Percentiles rank a stretch among this genome's conserved stretches.
phyloP scores from a whole-genome alignment of 2,888 invertebrate species.

The Melinopterus prodromus region DNA sequence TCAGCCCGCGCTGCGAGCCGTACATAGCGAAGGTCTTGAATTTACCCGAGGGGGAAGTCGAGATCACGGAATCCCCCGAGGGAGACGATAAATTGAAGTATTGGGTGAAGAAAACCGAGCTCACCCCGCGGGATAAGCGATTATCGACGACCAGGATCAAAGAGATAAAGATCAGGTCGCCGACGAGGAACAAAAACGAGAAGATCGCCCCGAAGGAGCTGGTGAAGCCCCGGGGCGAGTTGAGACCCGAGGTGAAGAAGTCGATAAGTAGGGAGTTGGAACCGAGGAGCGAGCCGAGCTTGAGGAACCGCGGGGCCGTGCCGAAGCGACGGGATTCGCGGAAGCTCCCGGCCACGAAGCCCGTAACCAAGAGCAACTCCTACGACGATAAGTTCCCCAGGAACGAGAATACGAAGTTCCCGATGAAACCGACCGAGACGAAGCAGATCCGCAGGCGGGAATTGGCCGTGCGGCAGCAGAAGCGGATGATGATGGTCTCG shows the following conservation, averaged over 20 bases:
- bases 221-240: neutral
- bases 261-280: neutral
- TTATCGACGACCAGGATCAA: neutral
- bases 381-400: slow-evolving; percentile 12
- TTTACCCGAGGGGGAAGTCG: slow-evolving; percentile 23
- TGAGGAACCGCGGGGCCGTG: neutral
- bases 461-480: neutral
- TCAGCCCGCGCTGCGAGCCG: slow-evolving; percentile 33
- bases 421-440: neutral
- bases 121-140: neutral
- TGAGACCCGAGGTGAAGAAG: neutral
- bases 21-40: slow-evolving; percentile 30
- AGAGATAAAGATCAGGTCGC: neutral
- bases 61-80: slow-evolving; percentile 18
- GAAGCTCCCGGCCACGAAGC: neutral
- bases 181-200: neutral
- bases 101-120: neutral
- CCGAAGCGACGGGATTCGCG: neutral
- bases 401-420: neutral
- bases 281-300: neutral
- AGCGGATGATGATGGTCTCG: slow-evolving; percentile 16
- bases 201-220: neutral
- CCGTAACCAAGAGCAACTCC: slow-evolving; percentile 7
- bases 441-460: neutral
- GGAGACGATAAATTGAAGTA: slow-evolving; percentile 14